These are phyloP conservation scores for Takifugu flavidus DNA, from an alignment of 2,113 vertebrate species.

Conservation along the genomic window DNA sequence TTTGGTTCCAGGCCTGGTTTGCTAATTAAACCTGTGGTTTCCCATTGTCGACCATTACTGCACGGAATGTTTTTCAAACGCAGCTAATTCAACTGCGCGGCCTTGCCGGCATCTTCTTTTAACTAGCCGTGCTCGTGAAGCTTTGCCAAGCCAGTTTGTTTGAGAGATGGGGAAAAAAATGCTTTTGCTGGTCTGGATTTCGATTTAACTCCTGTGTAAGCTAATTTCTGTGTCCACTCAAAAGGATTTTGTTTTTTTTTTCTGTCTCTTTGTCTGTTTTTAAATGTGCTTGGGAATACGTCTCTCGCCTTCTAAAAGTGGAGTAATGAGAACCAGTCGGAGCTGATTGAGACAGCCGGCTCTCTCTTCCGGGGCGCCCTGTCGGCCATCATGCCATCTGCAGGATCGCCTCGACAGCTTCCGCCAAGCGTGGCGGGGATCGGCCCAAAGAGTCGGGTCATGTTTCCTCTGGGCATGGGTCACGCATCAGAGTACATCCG, in stretches of 20 bases:
- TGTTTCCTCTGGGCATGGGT: conserved; percentile 90
- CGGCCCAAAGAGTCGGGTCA: conserved; percentile 81
- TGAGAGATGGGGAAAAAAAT: conserved; percentile 40
- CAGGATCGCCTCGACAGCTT: conserved; percentile 85
- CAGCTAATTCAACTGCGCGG: conserved; percentile 67
- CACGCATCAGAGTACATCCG: conserved; percentile 90
- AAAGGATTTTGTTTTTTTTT: conserved; percentile 41
- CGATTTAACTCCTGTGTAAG: conserved; percentile 55
- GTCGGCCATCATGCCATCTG: conserved; percentile 82
- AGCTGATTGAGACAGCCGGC: conserved; percentile 84
- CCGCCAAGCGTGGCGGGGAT: conserved; percentile 88
- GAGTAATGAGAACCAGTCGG: conserved; percentile 91
- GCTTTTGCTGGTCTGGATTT: conserved; percentile 56
- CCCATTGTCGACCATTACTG: conserved; percentile 74
- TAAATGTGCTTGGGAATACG: conserved; percentile 15
- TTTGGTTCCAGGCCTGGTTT: conserved; percentile 72
- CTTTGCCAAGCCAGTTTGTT: conserved; percentile 66
- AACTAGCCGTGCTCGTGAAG: conserved; percentile 61
- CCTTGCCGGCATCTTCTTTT: conserved; percentile 72
- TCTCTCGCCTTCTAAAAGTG: conserved; percentile 74
- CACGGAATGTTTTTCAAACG: conserved; percentile 77
- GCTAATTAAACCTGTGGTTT: conserved; percentile 78
- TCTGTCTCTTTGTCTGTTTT: conserved; percentile 33
- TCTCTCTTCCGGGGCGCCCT: conserved; percentile 80
- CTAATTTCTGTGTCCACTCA: conserved; percentile 61